A percentile compares a stretch with the other conserved stretches of the same genome.
Evolutionary conservation across 2,113 vertebrate species (phyloP).

Genomic region (Arenaria interpres): DNA sequence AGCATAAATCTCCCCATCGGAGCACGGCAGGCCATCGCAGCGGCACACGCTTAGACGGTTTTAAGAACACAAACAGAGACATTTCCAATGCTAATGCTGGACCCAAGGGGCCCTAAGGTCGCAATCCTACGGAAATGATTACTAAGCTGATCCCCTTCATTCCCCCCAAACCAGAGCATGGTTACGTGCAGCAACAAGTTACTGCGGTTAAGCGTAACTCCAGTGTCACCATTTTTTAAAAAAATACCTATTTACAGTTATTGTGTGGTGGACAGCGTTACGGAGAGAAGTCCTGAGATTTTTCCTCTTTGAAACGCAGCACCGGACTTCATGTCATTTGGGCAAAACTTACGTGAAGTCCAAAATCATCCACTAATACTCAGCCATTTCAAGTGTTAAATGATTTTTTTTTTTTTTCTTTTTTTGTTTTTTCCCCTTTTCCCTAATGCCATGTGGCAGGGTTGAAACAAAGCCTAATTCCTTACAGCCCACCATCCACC

Average conservation of each 20-base stretch:
- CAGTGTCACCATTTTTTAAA: too few relatives aligned
- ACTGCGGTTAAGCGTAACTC: rapidly evolving
- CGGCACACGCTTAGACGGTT: neutral
- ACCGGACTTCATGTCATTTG: neutral
- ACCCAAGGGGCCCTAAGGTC: neutral
- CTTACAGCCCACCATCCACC: rapidly evolving
- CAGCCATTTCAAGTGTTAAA: neutral
- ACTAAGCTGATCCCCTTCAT: neutral
- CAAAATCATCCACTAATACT: neutral
- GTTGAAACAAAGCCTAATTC: neutral
- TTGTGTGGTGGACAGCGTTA: rapidly evolving
- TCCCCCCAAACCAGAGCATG: neutral
- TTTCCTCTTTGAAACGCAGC: neutral
- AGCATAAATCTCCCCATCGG: constrained; percentile 9
- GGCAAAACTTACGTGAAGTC: neutral
- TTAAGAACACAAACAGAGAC: constrained; percentile 10
- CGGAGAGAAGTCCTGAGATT: neutral
- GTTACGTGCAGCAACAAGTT: neutral
- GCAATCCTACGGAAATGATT: neutral
- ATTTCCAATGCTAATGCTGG: neutral
- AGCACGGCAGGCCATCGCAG: neutral
- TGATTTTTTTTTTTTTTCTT: too few relatives aligned
- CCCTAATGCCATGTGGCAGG: neutral
- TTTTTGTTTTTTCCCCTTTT: too few relatives aligned
- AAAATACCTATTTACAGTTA: neutral